Evolutionary conservation across 2,797 vertebrate species (phyloP).

Genomic region (Chelonia mydas): DNA sequence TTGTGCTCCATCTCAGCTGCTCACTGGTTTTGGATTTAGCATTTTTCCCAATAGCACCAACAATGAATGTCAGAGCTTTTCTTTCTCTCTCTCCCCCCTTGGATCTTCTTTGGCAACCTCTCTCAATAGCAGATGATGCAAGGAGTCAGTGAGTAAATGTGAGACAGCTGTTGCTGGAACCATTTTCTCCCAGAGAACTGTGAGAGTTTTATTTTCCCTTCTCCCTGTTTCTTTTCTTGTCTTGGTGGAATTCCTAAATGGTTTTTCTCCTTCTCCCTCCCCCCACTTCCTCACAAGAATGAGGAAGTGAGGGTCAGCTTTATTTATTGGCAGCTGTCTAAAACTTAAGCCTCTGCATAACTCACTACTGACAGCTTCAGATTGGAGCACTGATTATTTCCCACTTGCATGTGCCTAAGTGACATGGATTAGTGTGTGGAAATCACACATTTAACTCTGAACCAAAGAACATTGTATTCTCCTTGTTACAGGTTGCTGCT

Average conservation of each 20-base stretch:
- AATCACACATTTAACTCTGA: not conserved
- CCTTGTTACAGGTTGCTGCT: not conserved
- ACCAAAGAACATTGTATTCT: not conserved
- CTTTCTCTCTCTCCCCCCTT: not conserved
- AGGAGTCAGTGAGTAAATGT: not conserved
- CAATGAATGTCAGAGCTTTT: not conserved
- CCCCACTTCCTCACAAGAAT: not conserved
- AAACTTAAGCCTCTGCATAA: not conserved
- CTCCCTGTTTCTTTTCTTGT: not conserved
- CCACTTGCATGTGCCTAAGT: not conserved
- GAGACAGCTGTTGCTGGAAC: not conserved
- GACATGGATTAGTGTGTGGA: not conserved
- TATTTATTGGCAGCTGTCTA: not conserved
- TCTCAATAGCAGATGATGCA: not conserved
- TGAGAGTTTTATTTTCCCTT: not conserved
- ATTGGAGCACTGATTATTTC: conserved; percentile 3
- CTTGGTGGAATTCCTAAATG: not conserved
- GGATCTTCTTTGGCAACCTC: not conserved
- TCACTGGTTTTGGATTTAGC: not conserved
- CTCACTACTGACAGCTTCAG: not conserved
- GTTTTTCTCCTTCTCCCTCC: not conserved
- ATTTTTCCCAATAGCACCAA: not conserved
- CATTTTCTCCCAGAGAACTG: not conserved
- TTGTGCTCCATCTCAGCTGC: not conserved
- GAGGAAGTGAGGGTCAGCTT: not conserved